Evolutionary conservation across 2,797 vertebrate species (phyloP).

Genomic region (Paramormyrops hopkinsi): DNA sequence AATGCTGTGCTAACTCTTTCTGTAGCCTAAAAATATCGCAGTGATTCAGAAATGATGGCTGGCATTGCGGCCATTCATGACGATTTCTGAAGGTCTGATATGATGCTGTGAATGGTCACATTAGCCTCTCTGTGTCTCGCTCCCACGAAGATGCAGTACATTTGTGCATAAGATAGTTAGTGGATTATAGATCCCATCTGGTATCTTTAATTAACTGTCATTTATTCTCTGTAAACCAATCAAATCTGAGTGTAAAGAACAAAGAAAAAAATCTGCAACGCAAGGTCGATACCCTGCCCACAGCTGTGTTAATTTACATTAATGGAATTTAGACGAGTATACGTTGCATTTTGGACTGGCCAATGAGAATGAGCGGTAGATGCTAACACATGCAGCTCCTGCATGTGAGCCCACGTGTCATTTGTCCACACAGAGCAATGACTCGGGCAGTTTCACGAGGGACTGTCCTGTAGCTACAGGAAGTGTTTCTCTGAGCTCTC

Average conservation of each 20-base stretch:
- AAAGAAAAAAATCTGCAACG: neutral
- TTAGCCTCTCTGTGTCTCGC: neutral
- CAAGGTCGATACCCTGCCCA: neutral
- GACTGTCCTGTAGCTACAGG: neutral
- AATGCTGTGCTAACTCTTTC: neutral
- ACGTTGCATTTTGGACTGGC: neutral
- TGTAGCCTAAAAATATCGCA: neutral
- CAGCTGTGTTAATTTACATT: neutral
- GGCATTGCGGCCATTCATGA: neutral
- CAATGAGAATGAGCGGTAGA: neutral
- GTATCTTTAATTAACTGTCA: slow-evolving; percentile 35
- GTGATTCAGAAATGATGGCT: neutral
- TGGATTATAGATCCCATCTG: slow-evolving; percentile 19
- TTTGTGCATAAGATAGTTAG: neutral
- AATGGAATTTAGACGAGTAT: neutral
- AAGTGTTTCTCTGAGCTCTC: neutral
- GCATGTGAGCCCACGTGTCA: neutral
- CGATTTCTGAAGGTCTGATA: neutral
- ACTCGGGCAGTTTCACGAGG: neutral
- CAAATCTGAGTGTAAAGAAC: slow-evolving; percentile 22
- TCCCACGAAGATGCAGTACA: neutral
- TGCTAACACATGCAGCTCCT: neutral
- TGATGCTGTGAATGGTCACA: neutral
- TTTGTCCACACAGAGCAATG: neutral
- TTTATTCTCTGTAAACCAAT: slow-evolving; percentile 33